phyloP scores from a whole-genome alignment of 2,113 vertebrate genomes.

The Ramphastos sulfuratus region DNA sequence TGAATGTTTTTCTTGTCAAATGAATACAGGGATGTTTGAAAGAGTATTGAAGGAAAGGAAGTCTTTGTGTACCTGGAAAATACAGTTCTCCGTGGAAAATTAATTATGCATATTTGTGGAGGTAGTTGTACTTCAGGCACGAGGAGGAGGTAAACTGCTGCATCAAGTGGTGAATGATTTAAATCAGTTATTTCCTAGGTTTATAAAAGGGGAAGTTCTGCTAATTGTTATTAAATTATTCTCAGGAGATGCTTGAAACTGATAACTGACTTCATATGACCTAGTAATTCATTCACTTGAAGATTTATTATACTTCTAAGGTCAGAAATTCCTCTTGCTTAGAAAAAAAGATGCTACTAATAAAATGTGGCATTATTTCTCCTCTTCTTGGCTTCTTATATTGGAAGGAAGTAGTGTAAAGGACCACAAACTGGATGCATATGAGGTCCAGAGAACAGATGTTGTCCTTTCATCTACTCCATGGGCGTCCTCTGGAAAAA shows the following conservation, averaged over 20 bases:
- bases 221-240: not conserved
- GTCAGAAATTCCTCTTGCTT: not conserved
- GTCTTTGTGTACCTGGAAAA: not conserved
- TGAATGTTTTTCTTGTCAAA: not conserved
- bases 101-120: not conserved
- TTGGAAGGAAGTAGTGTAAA: not conserved
- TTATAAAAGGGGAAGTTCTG: not conserved
- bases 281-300: not conserved
- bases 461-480: not conserved
- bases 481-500: not conserved
- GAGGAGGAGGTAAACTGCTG: not conserved
- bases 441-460: not conserved
- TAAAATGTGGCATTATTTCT: not conserved
- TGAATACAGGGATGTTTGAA: not conserved
- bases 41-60: not conserved
- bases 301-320: not conserved
- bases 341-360: not conserved
- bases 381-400: not conserved
- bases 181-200: not conserved
- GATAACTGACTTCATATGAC: not conserved
- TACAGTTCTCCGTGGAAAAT: not conserved
- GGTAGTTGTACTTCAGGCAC: not conserved
- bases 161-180: not conserved
- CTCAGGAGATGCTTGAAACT: not conserved
- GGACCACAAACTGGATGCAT: not conserved